A percentile compares a stretch with the other conserved stretches of the same genome.
phyloP scores from a whole-genome alignment of 1,140 invertebrate genomes.

The Drosophila suzukii region DNA sequence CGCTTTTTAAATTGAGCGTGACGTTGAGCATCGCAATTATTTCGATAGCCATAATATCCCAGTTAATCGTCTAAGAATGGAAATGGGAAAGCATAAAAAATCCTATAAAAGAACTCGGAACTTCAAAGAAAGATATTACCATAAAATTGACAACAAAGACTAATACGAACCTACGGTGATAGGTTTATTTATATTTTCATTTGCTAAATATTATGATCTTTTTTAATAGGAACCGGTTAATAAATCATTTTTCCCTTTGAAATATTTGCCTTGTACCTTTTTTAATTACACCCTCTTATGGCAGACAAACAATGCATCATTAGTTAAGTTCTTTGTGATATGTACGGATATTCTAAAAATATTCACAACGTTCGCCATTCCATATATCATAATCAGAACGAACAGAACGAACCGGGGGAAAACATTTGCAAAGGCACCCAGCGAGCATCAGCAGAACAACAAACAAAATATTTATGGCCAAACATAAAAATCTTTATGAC shows the following conservation, averaged over 20 bases:
- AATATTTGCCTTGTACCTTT: background rate
- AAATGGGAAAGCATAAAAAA: no score
- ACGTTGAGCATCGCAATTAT: constrained; percentile 4
- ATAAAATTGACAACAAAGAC: no score
- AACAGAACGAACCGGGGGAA: constrained; percentile 26
- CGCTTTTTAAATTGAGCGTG: background rate
- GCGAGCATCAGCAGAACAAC: constrained; percentile 41
- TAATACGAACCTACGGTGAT: no score
- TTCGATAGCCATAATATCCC: background rate
- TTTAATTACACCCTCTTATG: background rate
- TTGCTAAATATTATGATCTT: background rate
- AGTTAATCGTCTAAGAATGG: background rate
- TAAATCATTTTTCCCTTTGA: background rate
- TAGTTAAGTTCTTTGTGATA: constrained; percentile 2
- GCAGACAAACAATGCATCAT: background rate
- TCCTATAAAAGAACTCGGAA: no score
- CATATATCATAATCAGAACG: constrained; percentile 52
- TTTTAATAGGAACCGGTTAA: background rate
- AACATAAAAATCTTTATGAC: constrained; percentile 52
- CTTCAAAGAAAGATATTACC: no score
- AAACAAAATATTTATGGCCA: constrained; percentile 51
- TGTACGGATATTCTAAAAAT: constrained; percentile 3
- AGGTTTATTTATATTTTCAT: background rate
- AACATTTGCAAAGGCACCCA: constrained; percentile 15
- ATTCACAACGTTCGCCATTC: constrained; percentile 17